Percentiles rank a stretch among this genome's conserved stretches.
These are phyloP conservation scores for Dufourea novaeangliae DNA, from an alignment of 1,140 invertebrate species.

Conservation along the genomic window DNA sequence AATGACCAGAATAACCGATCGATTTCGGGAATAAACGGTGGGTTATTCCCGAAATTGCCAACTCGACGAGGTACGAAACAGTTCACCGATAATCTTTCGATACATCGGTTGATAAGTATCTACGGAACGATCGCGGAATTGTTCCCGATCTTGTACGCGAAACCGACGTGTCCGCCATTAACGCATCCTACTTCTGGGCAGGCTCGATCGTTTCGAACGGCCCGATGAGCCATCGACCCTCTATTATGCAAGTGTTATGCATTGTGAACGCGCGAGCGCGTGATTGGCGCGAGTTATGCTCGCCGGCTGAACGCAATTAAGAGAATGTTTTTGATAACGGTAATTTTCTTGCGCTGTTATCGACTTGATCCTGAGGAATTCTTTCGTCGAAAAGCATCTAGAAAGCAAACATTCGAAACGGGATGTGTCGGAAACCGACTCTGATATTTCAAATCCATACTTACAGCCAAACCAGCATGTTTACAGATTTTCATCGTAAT, in stretches of 20 bases:
- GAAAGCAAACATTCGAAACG: neutral
- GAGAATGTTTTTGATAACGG: conserved; percentile 4
- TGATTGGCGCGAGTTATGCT: neutral
- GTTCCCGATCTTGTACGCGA: neutral
- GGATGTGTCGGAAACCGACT: neutral
- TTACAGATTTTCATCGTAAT: no score
- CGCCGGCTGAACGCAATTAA: neutral
- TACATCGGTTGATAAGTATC: neutral
- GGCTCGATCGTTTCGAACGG: conserved; percentile 53
- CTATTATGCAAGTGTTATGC: conserved; percentile 54
- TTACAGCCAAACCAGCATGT: no score
- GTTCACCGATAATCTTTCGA: neutral
- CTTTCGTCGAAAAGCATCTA: neutral
- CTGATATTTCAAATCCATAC: no score
- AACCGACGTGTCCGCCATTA: conserved; percentile 31
- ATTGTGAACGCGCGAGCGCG: conserved; percentile 16
- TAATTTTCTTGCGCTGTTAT: conserved; percentile 1
- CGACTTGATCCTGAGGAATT: neutral
- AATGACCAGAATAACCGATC: neutral
- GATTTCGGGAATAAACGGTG: neutral
- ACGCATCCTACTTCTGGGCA: conserved; percentile 52
- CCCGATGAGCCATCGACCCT: conserved; percentile 28
- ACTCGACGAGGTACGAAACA: neutral
- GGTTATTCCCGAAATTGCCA: neutral
- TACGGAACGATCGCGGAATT: neutral